A percentile compares a stretch with the other conserved stretches of the same genome.
phyloP scores from a whole-genome alignment of 1,140 invertebrate species.

The Camponotus pennsylvanicus region DNA sequence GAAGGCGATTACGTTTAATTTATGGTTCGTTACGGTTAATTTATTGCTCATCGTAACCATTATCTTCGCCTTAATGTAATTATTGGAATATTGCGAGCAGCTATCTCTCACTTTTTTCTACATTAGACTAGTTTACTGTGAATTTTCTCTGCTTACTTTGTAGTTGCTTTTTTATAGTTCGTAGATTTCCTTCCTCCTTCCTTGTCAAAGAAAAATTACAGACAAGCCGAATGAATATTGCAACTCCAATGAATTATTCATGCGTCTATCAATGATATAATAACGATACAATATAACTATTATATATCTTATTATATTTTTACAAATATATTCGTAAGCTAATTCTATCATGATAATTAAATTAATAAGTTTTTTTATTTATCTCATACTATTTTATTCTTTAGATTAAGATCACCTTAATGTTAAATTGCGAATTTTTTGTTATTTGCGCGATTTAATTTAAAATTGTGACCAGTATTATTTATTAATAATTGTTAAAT shows the following conservation, averaged over 20 bases:
- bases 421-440: neutral
- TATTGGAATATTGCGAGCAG: neutral
- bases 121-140: neutral
- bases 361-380: neutral
- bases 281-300: neutral
- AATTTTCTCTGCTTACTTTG: constrained; percentile 15
- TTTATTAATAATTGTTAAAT: neutral
- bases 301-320: neutral
- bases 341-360: neutral
- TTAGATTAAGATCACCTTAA: neutral
- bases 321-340: neutral
- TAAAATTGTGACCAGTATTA: neutral
- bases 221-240: neutral
- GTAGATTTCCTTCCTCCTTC: neutral
- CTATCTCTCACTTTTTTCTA: constrained; percentile 14
- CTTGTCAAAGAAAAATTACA: neutral
- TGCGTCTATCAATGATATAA: neutral
- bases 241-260: constrained; percentile 9
- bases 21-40: constrained; percentile 63
- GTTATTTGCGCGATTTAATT: neutral
- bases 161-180: neutral
- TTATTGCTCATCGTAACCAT: constrained; percentile 51
- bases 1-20: constrained; percentile 60
- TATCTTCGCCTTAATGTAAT: constrained; percentile 54
- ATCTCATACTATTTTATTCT: neutral